Percentiles rank a stretch among this genome's conserved stretches.
phyloP scores from a whole-genome alignment of 2,113 vertebrate species.

The Piaya cayana region DNA sequence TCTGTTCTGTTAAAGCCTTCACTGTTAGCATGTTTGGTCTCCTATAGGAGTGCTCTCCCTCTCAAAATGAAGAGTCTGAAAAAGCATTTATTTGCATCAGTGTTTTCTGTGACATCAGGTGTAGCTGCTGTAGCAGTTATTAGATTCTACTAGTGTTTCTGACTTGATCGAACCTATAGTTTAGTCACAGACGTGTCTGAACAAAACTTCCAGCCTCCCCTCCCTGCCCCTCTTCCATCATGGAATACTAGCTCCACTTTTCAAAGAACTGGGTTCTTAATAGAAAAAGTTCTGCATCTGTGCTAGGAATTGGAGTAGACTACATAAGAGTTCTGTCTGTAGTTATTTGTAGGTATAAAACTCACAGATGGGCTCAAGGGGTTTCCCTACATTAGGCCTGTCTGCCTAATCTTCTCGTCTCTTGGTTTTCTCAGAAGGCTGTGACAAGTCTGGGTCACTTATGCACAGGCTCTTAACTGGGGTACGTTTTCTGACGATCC shows the following conservation, averaged over 20 bases:
- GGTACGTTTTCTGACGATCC: not conserved
- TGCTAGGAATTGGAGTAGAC: not conserved
- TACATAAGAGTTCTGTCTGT: not conserved
- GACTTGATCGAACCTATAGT: not conserved
- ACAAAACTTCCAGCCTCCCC: not conserved
- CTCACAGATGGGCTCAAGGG: not conserved
- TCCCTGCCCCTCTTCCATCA: accelerated
- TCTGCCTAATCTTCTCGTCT: not conserved
- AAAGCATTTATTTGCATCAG: not conserved
- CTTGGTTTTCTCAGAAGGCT: not conserved
- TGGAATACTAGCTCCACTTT: not conserved
- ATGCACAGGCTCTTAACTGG: not conserved
- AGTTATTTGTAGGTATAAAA: not conserved
- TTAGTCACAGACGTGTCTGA: not conserved
- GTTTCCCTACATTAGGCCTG: not conserved
- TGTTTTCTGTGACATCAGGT: not conserved
- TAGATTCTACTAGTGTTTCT: not conserved
- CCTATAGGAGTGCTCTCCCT: not conserved
- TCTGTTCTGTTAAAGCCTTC: not conserved
- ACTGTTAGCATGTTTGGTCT: not conserved
- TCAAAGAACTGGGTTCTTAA: not conserved
- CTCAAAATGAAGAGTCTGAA: not conserved
- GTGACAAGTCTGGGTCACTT: not conserved
- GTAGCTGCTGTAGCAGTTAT: not conserved
- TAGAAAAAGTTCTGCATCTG: not conserved